Conservation (phyloP, 23 tunicate species). For the Phallusia fumigata region DNA sequence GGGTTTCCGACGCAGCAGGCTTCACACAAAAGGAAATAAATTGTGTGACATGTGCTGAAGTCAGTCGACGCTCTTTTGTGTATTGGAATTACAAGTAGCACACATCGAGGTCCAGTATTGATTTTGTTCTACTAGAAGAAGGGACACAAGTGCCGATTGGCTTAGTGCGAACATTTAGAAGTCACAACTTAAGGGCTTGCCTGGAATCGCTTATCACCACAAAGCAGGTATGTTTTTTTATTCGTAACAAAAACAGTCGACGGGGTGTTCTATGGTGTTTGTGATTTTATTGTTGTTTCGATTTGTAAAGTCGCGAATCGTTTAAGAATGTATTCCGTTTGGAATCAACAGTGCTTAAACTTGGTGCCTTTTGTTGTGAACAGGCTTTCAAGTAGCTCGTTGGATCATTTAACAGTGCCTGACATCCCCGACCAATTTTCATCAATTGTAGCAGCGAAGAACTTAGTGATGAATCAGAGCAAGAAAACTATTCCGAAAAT, state of each 20-base stretch:
- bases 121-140: not conserved
- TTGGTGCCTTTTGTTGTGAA: not conserved
- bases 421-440: not conserved
- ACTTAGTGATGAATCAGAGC: not conserved
- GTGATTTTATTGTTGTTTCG: not conserved
- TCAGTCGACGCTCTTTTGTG: not conserved
- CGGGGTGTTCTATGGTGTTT: too few species aligned
- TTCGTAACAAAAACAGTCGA: too few species aligned
- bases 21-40: not conserved
- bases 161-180: not conserved
- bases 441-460: not conserved
- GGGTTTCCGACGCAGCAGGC: not conserved
- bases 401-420: not conserved
- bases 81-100: not conserved
- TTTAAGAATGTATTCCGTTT: not conserved
- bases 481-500: conserved; percentile 5
- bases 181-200: not conserved
- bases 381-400: not conserved
- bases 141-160: conserved; percentile 7
- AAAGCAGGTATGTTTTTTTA: not conserved
- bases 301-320: not conserved
- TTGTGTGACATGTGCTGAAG: not conserved
- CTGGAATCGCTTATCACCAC: not conserved
- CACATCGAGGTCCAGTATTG: not conserved
- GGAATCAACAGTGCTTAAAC: not conserved